Base-by-base conservation (phyloP, 2,797 vertebrate genomes). In the Triplophysa yarkandensis region DNA sequence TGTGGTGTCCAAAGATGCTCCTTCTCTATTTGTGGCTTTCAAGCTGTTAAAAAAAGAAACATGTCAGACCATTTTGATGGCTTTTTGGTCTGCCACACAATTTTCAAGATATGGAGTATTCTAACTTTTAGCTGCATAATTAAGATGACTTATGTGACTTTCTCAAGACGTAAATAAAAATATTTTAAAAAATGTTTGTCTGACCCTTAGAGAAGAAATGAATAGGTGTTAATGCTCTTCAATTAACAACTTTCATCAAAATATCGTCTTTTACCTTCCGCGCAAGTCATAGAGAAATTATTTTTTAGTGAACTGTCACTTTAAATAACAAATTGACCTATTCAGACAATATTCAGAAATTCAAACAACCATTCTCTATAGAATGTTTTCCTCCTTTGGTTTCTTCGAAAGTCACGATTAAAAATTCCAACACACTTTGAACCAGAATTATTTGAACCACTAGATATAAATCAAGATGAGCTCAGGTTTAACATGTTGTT, bases 1-100 rank as follows among this genome's bases (percentile, higher is more conserved):
- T 67, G 77, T 76, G 85, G 78, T 82, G 69, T 80, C 78, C 80
- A 77, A 81, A 39, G 66, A 39, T 61, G 27, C 36, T 67, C 25
- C 27, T 21, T 43, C 19, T 27, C 34, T 11, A 4, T 21, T 34
- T 6, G 25, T 11, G 52, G 17, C 28, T 27, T 23, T 23, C 39
- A 68, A 46, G 58, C 39, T 58, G 71, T 48, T 74, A 34, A n/a
- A n/a, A 39, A 39, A 11, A n/a, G n/a, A n/a, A 16, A 19, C n/a
- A 48, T 19, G n/a, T n/a, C n/a, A 8, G 46, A 8, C 7, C n/a
- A 3, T 21, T 52, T 55, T 55, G 52, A 55, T 27, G 25, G 16
- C 21, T 16, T 16, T 16, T 28, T 54, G 27, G 27, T 54, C 28
- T 55, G 5, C 16, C 25, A 28, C 52, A 55, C 13, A 23, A 28